Conservation (phyloP, 2,113 vertebrate genomes). For the Anas platyrhynchos region DNA sequence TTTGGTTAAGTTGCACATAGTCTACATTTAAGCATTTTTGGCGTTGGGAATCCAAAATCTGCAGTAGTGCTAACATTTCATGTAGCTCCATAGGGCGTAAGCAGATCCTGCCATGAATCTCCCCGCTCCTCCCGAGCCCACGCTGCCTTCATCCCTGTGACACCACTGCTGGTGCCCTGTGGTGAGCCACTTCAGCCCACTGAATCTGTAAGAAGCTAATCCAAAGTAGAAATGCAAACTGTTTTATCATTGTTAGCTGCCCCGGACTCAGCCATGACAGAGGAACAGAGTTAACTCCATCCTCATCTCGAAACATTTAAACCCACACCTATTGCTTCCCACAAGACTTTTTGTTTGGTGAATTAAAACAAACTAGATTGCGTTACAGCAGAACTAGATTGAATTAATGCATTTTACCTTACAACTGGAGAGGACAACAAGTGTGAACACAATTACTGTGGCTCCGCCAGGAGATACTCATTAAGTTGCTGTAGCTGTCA, state of each 20-base stretch:
- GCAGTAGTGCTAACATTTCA: neutral
- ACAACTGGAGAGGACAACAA: neutral
- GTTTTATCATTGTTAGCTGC: neutral
- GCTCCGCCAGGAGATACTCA: neutral
- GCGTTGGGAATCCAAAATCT: neutral
- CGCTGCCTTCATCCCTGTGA: neutral
- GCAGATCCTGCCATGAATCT: neutral
- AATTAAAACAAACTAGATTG: slow-evolving; percentile 36
- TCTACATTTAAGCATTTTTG: neutral
- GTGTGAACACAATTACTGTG: slow-evolving; percentile 30
- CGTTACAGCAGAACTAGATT: neutral
- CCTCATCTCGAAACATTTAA: slow-evolving; percentile 20
- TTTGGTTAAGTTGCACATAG: neutral
- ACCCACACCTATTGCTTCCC: neutral
- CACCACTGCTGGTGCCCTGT: neutral
- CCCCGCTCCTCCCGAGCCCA: neutral
- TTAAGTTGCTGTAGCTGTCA: slow-evolving; percentile 27
- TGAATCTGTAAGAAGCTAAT: neutral
- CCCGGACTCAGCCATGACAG: neutral
- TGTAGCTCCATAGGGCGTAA: neutral
- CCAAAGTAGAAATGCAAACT: neutral
- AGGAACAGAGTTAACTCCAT: neutral
- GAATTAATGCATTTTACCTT: neutral
- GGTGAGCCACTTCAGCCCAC: neutral
- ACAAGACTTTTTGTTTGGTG: neutral